These are phyloP conservation scores for Deilephila porcellus DNA, from an alignment of 2,888 invertebrate species.

Conservation along the genomic window DNA sequence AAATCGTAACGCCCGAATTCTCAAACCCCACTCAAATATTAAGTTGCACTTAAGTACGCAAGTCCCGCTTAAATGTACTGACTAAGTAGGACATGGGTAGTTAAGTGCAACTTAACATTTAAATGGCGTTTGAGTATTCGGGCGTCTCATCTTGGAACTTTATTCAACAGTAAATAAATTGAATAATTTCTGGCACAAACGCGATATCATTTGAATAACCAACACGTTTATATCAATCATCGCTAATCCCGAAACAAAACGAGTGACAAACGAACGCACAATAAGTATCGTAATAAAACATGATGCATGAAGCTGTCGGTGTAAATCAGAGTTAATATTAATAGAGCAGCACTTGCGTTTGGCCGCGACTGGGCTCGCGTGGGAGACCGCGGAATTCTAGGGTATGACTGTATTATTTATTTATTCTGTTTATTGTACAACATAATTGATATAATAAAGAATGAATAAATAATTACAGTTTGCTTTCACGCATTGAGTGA, in stretches of 20 bases:
- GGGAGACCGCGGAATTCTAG: not conserved
- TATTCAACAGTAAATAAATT: not conserved
- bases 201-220: not conserved
- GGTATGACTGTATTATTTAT: not conserved
- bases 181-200: not conserved
- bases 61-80: too few relatives aligned
- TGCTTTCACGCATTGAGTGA: too few relatives aligned
- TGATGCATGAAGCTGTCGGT: not conserved
- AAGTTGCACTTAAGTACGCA: too few relatives aligned
- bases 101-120: too few relatives aligned
- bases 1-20: too few relatives aligned
- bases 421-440: too few relatives aligned
- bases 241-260: conserved; percentile 7
- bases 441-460: too few relatives aligned
- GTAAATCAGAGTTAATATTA: conserved; percentile 5
- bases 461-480: too few relatives aligned
- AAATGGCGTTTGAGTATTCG: too few relatives aligned
- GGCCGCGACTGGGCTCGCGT: conserved; percentile 9
- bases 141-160: not conserved
- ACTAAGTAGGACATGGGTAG: too few relatives aligned
- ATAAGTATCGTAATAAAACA: not conserved
- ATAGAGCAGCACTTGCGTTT: conserved; percentile 10
- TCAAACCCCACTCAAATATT: too few relatives aligned
- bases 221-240: conserved; percentile 9
- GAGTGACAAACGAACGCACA: conserved; percentile 4